Conservation (phyloP, 2,113 vertebrate species). For the Xiphophorus maculatus region DNA sequence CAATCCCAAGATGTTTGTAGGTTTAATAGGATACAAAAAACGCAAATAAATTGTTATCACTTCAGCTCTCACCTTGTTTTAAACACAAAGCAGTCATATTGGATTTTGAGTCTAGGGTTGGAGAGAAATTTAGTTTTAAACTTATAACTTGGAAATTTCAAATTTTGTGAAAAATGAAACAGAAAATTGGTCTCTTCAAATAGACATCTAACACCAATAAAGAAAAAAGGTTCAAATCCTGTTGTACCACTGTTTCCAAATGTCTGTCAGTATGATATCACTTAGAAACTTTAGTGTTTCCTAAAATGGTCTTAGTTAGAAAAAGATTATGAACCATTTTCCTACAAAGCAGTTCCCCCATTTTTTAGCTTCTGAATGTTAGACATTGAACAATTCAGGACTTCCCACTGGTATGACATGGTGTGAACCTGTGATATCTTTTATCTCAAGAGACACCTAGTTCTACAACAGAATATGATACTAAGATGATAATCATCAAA, state of each 20-base stretch:
- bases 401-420: neutral
- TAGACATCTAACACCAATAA: neutral
- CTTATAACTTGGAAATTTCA: neutral
- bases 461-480: neutral
- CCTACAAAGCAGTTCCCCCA: neutral
- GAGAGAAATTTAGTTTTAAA: neutral
- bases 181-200: neutral
- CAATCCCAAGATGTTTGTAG: no score
- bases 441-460: neutral
- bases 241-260: neutral
- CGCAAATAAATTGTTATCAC: no score
- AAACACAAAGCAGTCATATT: no score
- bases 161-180: neutral
- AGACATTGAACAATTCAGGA: neutral
- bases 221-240: neutral
- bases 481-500: neutral
- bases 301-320: neutral
- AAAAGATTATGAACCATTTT: neutral
- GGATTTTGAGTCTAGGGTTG: neutral
- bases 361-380: constrained; percentile 7
- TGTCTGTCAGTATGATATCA: neutral
- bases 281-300: neutral
- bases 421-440: constrained; percentile 12
- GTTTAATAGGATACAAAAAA: no score
- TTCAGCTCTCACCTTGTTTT: no score